Evolutionary conservation across 2,888 invertebrate species (phyloP).

Genomic region (Nemotelus pantherinus): DNA sequence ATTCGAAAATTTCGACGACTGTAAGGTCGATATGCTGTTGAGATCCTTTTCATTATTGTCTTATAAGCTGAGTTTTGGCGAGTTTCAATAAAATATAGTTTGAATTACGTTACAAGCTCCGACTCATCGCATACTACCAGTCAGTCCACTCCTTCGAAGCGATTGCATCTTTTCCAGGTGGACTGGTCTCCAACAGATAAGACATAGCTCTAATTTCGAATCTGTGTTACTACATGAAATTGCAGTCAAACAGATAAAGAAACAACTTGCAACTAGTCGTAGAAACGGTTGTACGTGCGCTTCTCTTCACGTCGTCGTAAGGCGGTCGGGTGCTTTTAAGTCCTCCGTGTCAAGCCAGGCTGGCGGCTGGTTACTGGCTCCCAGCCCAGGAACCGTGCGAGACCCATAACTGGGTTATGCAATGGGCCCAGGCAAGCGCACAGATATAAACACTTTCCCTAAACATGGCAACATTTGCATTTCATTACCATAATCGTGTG

Average conservation of each 20-base stretch:
- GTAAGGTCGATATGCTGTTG: too few relatives aligned
- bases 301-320: conserved; percentile 19
- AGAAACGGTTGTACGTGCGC: conserved; percentile 31
- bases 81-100: too few relatives aligned
- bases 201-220: conserved; percentile 47
- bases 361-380: neutral
- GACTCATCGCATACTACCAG: too few relatives aligned
- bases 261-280: conserved; percentile 37
- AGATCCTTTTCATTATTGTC: too few relatives aligned
- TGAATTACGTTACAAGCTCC: too few relatives aligned
- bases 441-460: conserved; percentile 51
- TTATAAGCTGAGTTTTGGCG: too few relatives aligned
- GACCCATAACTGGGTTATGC: conserved; percentile 50
- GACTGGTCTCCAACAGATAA: neutral
- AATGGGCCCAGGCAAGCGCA: conserved; percentile 40
- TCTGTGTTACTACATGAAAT: conserved; percentile 42
- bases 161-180: neutral
- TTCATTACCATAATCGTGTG: conserved; percentile 51
- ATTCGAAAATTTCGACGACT: too few relatives aligned
- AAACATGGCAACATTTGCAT: conserved; percentile 50
- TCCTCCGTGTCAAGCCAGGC: neutral
- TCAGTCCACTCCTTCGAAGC: too few relatives aligned
- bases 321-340: conserved; percentile 36
- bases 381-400: conserved; percentile 45
- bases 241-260: conserved; percentile 43